Evolutionary conservation across 2,797 vertebrate genomes (phyloP), one percentile per base, ranked within the genome.

Genomic region (Glyptemys insculpta): DNA sequence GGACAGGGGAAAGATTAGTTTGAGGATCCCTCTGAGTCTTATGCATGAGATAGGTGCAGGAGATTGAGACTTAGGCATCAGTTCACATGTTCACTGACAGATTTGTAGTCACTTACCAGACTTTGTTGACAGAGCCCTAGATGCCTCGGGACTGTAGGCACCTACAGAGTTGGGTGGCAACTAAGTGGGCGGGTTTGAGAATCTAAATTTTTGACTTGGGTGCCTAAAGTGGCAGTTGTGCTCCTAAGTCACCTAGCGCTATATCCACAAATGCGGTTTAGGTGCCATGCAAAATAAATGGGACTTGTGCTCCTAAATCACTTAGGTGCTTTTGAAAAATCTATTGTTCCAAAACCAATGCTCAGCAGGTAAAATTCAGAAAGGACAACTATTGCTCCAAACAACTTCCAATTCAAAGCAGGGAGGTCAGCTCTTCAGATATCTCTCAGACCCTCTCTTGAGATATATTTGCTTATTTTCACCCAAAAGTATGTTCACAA

Each of bases 281-380:
- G 37, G n/a, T 0, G 0, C 3, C 0, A 81, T 41, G 12, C 25
- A 37, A n/a, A 5, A 1, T 31, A 54, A 62, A 5, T 9, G 4
- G 81, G 84, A 90, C 85, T 31, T 78, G 0, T 19, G 53, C 65
- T 53, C 25, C 31, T 81, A n/a, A 84, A 41, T 87, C 81, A 68
- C 12, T 12, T 31, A 8, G 0, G 0, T 10, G 11, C 7, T 86
- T 92, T 79, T 34, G 52, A 72, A 82, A 23, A 82, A 78, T 83
- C 80, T 78, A 47, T 3, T 57, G 5, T 54, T 94, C 88, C 72
- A 88, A 94, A 90, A 25, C 34, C 21, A 90, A 72, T 2, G 34
- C 18, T 62, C 65, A 95, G 68, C 1, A 3, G 87, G 27, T 83
- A 41, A 16, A 4, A 9, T 91, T 86, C 21, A 79, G 44, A 93